These are phyloP conservation scores for Drosophila eugracilis DNA, from an alignment of 1,140 invertebrate genomes.

Conservation along the genomic window DNA sequence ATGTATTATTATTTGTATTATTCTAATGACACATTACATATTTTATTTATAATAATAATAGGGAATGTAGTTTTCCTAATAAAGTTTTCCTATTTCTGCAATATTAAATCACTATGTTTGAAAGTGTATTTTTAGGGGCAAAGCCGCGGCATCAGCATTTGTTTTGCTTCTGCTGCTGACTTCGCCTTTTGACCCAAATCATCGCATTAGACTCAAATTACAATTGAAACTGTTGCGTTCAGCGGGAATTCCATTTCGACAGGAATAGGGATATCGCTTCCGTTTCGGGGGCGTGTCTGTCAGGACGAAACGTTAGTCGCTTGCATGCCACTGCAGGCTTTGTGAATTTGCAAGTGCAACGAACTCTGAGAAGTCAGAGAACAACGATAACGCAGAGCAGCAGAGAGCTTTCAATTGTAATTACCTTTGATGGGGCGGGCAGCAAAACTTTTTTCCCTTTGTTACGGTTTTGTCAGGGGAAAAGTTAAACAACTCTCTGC, in stretches of 20 bases:
- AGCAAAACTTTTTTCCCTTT: conserved; percentile 63
- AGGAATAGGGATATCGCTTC: conserved; percentile 14
- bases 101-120: background rate
- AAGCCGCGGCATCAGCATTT: conserved; percentile 13
- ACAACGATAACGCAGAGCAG: conserved; percentile 58
- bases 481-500: conserved; percentile 62
- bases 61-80: no score
- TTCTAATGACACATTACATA: no score
- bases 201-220: conserved; percentile 42
- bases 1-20: no score
- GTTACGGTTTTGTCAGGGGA: conserved; percentile 56
- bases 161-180: conserved; percentile 18
- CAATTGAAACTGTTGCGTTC: conserved; percentile 51
- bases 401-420: conserved; percentile 61
- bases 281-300: conserved; percentile 22
- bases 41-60: no score
- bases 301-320: conserved; percentile 41
- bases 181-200: conserved; percentile 36
- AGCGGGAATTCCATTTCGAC: conserved; percentile 3
- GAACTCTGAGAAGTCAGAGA: conserved; percentile 46
- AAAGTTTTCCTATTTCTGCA: no score
- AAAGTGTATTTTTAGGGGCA: conserved; percentile 14
- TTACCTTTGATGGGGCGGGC: conserved; percentile 59
- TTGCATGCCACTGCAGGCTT: conserved; percentile 47
- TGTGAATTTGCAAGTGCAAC: conserved; percentile 72